These are phyloP conservation scores for Brachionus sp. DNA, from an alignment of 1,140 invertebrate genomes.

Conservation along the genomic window DNA sequence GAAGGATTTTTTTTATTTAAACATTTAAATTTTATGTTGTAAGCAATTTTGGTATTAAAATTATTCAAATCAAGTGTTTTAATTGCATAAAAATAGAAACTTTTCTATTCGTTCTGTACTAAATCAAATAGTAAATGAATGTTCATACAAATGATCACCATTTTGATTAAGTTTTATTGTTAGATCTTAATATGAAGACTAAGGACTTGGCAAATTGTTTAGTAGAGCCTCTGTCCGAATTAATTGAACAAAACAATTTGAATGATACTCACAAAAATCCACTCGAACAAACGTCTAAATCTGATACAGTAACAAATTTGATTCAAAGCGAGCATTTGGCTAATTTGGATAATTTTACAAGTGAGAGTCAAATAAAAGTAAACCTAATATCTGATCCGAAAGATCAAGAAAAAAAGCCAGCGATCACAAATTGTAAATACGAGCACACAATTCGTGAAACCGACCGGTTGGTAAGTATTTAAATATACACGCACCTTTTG, in stretches of 20 bases:
- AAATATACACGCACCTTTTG: not conserved
- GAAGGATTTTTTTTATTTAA: not conserved
- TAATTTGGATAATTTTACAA: not conserved
- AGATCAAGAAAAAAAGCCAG: not conserved
- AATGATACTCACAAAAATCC: not conserved
- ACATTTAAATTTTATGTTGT: not conserved
- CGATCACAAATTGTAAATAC: not conserved
- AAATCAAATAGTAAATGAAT: not conserved
- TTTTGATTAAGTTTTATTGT: not conserved
- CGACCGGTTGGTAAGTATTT: not conserved
- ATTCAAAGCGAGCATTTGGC: not conserved
- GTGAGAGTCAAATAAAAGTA: not conserved
- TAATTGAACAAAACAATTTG: conserved; percentile 9
- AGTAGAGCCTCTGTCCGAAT: conserved; percentile 5
- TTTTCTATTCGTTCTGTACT: not conserved
- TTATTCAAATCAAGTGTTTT: conserved; percentile 13
- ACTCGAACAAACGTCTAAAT: not conserved
- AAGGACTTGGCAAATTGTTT: conserved; percentile 4
- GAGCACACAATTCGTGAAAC: not conserved
- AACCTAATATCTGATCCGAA: not conserved
- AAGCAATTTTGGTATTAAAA: conserved; percentile 14
- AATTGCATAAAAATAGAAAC: conserved; percentile 3
- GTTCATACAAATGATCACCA: not conserved
- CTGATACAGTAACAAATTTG: not conserved
- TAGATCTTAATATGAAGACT: conserved; percentile 25